Evolutionary conservation across 2,888 invertebrate genomes (phyloP), one percentile per base, ranked within the genome.

Genomic region (Leptinotarsa tumamoca): DNA sequence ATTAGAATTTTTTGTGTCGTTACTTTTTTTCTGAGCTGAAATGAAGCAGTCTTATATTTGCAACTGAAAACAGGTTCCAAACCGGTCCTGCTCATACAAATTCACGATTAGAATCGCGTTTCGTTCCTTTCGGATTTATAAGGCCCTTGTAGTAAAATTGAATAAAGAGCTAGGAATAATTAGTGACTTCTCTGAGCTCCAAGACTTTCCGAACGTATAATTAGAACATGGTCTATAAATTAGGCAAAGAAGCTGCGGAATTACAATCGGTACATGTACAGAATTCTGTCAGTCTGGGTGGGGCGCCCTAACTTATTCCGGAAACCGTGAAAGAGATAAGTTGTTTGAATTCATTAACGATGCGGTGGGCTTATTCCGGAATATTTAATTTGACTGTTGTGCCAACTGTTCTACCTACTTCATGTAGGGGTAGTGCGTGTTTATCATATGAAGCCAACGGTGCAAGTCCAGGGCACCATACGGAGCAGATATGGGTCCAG

Each of bases 191-290:
- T 82, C 82, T 82, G 82, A 81, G 83, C 78, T 73, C 77, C 79
- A 80, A 80, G 82, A 82, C 84, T 80, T 83, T 80, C 79, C 82
- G 82, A 83, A 85, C 83, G 84, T 84, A 85, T 86, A 86, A 85
- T 85, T 85, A 83, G 83, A 85, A 85, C 85, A 84, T 83, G 83
- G 84, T 79, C 85, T 84, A 85, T 86, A 86, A 86, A 86, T 86
- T 86, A 84, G 81, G 80, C 80, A 82, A 83, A 83, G 82, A 84
- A 84, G 82, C 82, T 79, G 81, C 77, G 80, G 84, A 84, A 85
- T 85, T 85, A 85, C 83, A 83, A 82, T 83, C 82, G 81, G 83
- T 82, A 84, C 84, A 84, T 85, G 83, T 84, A 83, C 83, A 80
- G 79, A 81, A 82, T 82, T 82, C 84, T 84, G 85, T 84, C 85